Conservation (phyloP, 2,113 vertebrate genomes). For the Oryzias celebensis region DNA sequence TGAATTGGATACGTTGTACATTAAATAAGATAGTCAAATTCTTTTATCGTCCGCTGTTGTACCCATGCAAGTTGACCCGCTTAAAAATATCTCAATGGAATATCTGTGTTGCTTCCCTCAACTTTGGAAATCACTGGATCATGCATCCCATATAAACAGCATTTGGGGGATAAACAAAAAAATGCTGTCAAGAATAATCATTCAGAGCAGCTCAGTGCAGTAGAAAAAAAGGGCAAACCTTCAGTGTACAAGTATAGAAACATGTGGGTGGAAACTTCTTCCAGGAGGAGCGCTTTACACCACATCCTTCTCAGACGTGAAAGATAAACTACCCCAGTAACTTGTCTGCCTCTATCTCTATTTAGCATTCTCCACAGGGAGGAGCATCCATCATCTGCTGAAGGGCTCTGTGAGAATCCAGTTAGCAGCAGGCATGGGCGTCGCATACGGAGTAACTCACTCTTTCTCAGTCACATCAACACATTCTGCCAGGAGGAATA, state of each 20-base stretch:
- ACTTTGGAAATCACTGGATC: background rate
- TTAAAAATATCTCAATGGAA: conserved; percentile 6
- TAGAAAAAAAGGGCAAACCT: conserved; percentile 13
- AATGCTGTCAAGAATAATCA: conserved; percentile 11
- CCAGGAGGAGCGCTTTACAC: conserved; percentile 32
- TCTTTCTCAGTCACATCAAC: conserved; percentile 2
- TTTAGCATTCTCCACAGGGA: conserved; percentile 2
- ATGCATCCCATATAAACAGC: background rate
- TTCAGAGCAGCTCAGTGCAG: conserved; percentile 25
- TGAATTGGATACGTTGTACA: background rate
- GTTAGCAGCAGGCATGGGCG: conserved; percentile 16
- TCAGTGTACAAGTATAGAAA: conserved; percentile 42
- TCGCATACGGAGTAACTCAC: background rate
- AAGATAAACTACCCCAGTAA: conserved; percentile 32
- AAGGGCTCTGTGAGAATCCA: conserved; percentile 21
- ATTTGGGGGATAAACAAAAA: background rate
- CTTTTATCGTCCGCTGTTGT: background rate
- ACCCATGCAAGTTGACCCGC: background rate
- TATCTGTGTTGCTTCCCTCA: background rate
- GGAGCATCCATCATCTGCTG: conserved; percentile 25
- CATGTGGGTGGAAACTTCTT: conserved; percentile 42
- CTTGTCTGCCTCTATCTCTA: conserved; percentile 4
- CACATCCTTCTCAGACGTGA: conserved; percentile 39
- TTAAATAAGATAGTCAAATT: conserved; percentile 2
- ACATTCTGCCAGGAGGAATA: background rate